A percentile compares a stretch with the other conserved stretches of the same genome.
Evolutionary conservation across 2,888 invertebrate species (phyloP).

Genomic region (Lutraria lutraria): DNA sequence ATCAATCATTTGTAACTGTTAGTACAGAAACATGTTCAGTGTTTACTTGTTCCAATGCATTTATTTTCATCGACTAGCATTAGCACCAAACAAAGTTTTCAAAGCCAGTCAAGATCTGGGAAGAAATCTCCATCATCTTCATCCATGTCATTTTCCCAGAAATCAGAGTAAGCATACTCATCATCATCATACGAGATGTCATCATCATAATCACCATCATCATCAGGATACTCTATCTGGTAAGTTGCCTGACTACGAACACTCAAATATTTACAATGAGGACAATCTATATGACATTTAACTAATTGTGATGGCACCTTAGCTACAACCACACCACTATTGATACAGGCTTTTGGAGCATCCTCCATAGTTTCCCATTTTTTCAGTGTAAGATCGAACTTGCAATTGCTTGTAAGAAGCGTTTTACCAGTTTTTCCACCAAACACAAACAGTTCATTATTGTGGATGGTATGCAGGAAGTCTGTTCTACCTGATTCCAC

Average conservation of each 20-base stretch:
- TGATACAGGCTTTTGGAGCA: conserved; percentile 73
- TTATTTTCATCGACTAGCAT: no score
- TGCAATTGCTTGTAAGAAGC: conserved; percentile 64
- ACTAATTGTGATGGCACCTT: conserved; percentile 72
- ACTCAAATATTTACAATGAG: conserved; percentile 74
- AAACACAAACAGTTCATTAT: conserved; percentile 73
- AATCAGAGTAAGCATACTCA: conserved; percentile 68
- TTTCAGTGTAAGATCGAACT: conserved; percentile 65
- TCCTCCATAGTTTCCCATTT: conserved; percentile 71
- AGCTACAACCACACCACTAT: conserved; percentile 71
- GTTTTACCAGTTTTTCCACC: conserved; percentile 74
- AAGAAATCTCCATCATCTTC: conserved; percentile 46
- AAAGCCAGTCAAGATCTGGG: conserved; percentile 64
- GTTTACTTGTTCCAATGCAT: no score
- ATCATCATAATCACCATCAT: conserved; percentile 64
- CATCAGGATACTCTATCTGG: conserved; percentile 70
- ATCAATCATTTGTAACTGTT: no score
- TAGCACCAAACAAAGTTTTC: not conserved
- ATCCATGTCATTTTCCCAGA: conserved; percentile 68
- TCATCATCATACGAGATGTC: conserved; percentile 73
- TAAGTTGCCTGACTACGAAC: conserved; percentile 73
- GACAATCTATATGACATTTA: conserved; percentile 77
- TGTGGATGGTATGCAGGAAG: conserved; percentile 67
- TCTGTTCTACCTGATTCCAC: conserved; percentile 70
- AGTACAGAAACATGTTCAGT: no score